Conservation (phyloP, 1,140 invertebrate genomes). For the Anastrepha obliqua region DNA sequence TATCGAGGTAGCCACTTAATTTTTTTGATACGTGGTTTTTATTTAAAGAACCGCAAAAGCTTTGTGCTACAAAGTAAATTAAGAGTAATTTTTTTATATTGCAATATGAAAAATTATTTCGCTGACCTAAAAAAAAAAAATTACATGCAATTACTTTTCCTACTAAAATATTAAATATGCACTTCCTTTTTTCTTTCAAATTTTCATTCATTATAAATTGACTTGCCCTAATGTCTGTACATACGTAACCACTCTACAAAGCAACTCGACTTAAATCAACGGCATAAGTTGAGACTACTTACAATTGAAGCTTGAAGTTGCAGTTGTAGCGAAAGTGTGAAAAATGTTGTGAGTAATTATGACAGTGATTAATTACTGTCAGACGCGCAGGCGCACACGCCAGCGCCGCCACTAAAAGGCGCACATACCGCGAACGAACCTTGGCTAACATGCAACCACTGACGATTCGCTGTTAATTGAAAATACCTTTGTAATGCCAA, state of each 20-base stretch:
- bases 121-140: no score
- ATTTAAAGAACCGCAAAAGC: neutral
- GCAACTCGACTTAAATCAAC: no score
- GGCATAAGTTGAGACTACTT: neutral
- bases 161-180: no score
- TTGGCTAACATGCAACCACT: neutral
- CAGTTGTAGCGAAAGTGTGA: slow-evolving; percentile 18
- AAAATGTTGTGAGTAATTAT: slow-evolving; percentile 41
- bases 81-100: no score
- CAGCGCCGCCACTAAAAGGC: neutral
- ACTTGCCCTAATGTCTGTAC: no score
- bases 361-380: slow-evolving; percentile 36
- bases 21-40: neutral
- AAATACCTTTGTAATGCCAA: neutral
- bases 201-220: no score
- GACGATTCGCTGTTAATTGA: neutral
- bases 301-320: neutral
- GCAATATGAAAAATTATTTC: no score
- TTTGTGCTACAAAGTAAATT: no score
- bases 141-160: no score
- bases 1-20: no score
- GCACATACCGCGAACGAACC: neutral
- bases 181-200: no score
- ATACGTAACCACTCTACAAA: no score
- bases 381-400: slow-evolving; percentile 6